Conservation (phyloP, 1,140 invertebrate genomes). For the Meloidogyne exigua region DNA sequence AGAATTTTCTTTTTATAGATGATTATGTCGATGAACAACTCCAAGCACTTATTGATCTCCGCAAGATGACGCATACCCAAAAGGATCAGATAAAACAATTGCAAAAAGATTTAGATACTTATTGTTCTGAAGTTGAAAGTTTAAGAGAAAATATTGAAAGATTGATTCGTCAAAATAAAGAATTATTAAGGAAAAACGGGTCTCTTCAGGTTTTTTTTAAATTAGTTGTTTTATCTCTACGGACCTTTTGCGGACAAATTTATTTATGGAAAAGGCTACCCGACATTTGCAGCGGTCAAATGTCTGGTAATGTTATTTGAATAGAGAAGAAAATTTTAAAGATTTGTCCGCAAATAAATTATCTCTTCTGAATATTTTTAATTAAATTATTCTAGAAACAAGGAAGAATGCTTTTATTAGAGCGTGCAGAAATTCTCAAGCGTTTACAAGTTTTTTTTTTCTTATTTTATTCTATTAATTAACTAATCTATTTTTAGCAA, state of each 20-base stretch:
- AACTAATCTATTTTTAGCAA: not conserved
- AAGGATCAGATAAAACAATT: conserved; percentile 51
- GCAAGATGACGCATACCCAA: conserved; percentile 31
- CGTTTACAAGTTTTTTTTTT: conserved; percentile 25
- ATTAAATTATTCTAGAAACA: conserved; percentile 25
- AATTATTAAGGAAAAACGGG: conserved; percentile 50
- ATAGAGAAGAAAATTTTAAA: no score
- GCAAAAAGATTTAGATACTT: conserved; percentile 24
- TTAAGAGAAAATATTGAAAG: conserved; percentile 53
- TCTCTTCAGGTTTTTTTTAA: conserved; percentile 34
- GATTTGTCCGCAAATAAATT: no score
- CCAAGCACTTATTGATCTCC: conserved; percentile 43
- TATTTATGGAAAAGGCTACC: no score
- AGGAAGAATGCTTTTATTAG: conserved; percentile 36
- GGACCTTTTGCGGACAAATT: no score
- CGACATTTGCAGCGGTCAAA: no score
- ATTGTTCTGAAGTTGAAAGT: conserved; percentile 30
- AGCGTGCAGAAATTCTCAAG: conserved; percentile 38
- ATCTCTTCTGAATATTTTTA: not conserved
- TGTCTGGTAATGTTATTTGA: no score
- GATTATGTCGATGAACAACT: conserved; percentile 49
- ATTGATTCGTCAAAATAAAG: conserved; percentile 49
- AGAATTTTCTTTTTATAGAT: not conserved
- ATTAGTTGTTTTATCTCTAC: not conserved
- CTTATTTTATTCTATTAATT: no score